A percentile compares a stretch with the other conserved stretches of the same genome.
Conservation (phyloP, 1,140 invertebrate genomes). For the Drosophila arizonae region DNA sequence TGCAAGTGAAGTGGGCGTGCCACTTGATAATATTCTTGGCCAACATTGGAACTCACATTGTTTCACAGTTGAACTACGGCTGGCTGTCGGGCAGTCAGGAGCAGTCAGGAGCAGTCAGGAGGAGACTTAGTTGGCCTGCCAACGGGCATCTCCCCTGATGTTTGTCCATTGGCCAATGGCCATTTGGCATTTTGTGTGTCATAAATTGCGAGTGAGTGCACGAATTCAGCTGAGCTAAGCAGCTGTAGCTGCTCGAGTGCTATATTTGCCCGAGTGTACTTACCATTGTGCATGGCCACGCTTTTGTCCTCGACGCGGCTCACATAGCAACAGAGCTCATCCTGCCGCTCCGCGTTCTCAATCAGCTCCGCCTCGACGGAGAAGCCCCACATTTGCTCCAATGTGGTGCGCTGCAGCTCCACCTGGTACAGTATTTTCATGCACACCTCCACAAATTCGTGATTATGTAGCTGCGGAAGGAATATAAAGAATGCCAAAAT, state of each 20-base stretch:
- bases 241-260: conserved; percentile 29
- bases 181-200: conserved; percentile 19
- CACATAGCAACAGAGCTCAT: conserved; percentile 98
- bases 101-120: background rate
- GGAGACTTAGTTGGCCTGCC: conserved; percentile 5
- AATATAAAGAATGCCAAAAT: conserved; percentile 44
- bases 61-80: conserved; percentile 31
- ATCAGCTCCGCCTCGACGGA: conserved; percentile 98
- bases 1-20: conserved; percentile 19
- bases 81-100: background rate
- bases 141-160: conserved; percentile 1
- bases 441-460: conserved; percentile 97
- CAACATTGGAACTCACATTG: conserved; percentile 60
- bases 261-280: conserved; percentile 59
- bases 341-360: conserved; percentile 96
- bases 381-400: conserved; percentile 99
- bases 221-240: conserved; percentile 32
- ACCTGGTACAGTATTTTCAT: conserved; percentile 98
- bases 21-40: conserved; percentile 67
- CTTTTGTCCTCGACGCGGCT: conserved; percentile 97
- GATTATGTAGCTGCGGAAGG: conserved; percentile 91
- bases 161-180: conserved; percentile 7
- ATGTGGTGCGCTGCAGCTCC: conserved; percentile 92
- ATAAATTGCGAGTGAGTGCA: conserved; percentile 32
- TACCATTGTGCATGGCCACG: conserved; percentile 97